Conservation (phyloP, 2,113 vertebrate species). For the Semnornis frantzii region DNA sequence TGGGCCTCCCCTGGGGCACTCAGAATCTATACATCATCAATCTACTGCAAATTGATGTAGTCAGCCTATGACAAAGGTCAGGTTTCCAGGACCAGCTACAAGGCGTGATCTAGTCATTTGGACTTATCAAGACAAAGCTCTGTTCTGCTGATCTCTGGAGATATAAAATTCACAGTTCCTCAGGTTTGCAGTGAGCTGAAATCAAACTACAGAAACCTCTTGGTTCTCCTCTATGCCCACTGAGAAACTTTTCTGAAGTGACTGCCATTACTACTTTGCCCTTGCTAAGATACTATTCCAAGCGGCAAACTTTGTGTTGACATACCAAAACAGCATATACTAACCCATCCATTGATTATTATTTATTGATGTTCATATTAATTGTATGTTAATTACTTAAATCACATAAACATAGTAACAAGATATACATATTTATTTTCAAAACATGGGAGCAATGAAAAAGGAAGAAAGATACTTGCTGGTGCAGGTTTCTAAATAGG, state of each 20-base stretch:
- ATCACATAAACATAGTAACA: background rate
- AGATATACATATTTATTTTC: background rate
- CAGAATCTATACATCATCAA: slow-evolving; percentile 47
- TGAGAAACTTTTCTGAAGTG: background rate
- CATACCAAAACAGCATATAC: background rate
- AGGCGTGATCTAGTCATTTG: slow-evolving; percentile 66
- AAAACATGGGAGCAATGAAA: background rate
- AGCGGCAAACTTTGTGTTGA: background rate
- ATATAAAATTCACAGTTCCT: background rate
- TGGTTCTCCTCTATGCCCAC: background rate
- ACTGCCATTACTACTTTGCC: background rate
- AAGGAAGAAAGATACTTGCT: background rate
- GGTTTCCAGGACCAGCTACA: slow-evolving; percentile 54
- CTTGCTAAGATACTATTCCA: background rate
- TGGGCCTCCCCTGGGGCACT: slow-evolving; percentile 24
- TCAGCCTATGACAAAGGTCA: slow-evolving; percentile 62
- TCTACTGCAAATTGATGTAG: slow-evolving; percentile 58
- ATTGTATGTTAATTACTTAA: background rate
- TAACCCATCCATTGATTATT: background rate
- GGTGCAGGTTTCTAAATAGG: background rate
- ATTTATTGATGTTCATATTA: background rate
- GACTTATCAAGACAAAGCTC: slow-evolving; percentile 57
- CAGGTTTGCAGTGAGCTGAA: background rate
- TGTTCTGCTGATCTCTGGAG: background rate
- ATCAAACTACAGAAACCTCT: background rate